Conservation (phyloP, 1,140 invertebrate genomes). For the Ceratina japonica region DNA sequence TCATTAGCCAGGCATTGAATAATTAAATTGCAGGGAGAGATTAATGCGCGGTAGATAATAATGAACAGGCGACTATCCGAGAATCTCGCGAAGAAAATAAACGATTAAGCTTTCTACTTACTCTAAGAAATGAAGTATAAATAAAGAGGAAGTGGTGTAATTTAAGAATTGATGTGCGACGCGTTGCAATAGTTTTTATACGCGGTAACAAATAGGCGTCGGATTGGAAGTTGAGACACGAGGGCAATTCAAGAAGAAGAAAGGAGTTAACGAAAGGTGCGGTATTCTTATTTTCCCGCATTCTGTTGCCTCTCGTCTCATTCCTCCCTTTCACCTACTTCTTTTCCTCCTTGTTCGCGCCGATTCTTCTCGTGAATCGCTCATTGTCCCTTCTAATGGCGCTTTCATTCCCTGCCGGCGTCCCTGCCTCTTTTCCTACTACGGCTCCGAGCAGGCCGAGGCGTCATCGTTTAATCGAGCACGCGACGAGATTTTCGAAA, state of each 20-base stretch:
- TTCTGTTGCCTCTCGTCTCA: not conserved
- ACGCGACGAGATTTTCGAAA: slow-evolving; percentile 44
- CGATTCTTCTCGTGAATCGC: slow-evolving; percentile 42
- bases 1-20: too few relatives aligned
- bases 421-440: not conserved
- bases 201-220: too few relatives aligned
- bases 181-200: not conserved
- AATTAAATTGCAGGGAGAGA: too few relatives aligned
- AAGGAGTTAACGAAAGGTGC: not conserved
- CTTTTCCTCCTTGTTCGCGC: not conserved
- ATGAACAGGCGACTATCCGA: too few relatives aligned
- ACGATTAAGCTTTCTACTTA: too few relatives aligned
- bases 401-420: slow-evolving; percentile 28
- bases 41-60: too few relatives aligned
- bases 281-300: not conserved
- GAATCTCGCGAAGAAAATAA: too few relatives aligned
- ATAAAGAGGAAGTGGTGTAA: too few relatives aligned
- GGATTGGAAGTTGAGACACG: not conserved
- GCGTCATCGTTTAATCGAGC: slow-evolving; percentile 46
- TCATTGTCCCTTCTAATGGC: slow-evolving; percentile 47
- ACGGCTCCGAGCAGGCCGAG: slow-evolving; percentile 1
- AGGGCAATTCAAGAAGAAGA: not conserved
- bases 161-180: too few relatives aligned
- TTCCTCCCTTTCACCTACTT: not conserved
- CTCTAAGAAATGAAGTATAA: too few relatives aligned